These are phyloP conservation scores for Pantherophis vulpinus DNA, from an alignment of 2,797 vertebrate species.

Conservation along the genomic window DNA sequence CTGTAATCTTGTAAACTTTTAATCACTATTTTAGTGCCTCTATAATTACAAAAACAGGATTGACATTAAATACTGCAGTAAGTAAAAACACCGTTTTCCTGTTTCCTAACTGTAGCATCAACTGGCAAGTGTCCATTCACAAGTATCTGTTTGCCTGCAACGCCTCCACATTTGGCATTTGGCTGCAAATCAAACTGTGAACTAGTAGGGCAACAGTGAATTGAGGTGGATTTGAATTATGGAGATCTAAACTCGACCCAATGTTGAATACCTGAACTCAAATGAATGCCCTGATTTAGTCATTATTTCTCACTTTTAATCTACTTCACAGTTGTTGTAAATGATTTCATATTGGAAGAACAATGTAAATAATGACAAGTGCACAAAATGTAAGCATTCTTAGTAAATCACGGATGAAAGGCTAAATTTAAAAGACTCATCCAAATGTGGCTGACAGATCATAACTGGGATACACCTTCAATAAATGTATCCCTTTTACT, in stretches of 20 bases:
- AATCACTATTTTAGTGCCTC: neutral
- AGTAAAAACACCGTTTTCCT: neutral
- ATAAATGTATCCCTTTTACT: neutral
- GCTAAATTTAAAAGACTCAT: neutral
- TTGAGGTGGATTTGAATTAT: neutral
- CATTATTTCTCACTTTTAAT: neutral
- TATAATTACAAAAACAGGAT: neutral
- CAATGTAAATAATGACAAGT: neutral
- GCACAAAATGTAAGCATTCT: neutral
- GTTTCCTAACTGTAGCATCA: neutral
- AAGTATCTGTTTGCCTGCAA: neutral
- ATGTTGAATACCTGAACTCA: neutral
- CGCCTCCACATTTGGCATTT: neutral
- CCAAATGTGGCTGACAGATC: neutral
- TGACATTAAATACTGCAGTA: neutral
- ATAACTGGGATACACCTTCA: neutral
- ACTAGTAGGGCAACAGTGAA: neutral
- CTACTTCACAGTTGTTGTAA: neutral
- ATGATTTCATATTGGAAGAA: neutral
- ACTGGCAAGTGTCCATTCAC: neutral
- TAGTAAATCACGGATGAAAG: neutral
- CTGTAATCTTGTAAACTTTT: neutral
- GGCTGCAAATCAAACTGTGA: neutral
- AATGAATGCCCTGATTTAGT: neutral
- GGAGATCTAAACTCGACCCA: neutral